phyloP scores from a whole-genome alignment of 2,113 vertebrate species.

The Mystacornis crossleyi region DNA sequence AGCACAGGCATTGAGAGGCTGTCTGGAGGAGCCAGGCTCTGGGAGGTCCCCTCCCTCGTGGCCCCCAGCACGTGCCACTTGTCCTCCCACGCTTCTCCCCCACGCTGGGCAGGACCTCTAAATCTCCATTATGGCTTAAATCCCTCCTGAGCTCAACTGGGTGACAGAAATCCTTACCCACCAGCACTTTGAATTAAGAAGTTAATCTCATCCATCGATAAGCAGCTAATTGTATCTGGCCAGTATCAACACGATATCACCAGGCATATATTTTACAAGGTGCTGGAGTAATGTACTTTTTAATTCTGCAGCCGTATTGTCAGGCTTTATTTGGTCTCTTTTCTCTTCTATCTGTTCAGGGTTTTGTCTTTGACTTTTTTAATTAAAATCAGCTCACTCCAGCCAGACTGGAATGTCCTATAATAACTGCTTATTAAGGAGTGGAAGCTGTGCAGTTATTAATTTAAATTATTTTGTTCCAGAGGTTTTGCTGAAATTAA shows the following conservation, averaged over 20 bases:
- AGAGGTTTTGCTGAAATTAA: conserved; percentile 65
- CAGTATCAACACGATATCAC: neutral
- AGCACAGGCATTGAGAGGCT: fast-evolving
- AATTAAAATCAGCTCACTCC: conserved; percentile 60
- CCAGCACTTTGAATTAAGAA: neutral
- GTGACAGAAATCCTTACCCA: neutral
- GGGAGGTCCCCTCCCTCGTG: fast-evolving
- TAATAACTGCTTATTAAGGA: conserved; percentile 61
- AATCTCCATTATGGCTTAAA: neutral
- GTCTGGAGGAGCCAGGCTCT: neutral
- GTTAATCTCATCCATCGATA: conserved; percentile 2
- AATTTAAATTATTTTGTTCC: conserved; percentile 69
- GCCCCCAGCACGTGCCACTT: fast-evolving
- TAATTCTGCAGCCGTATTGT: neutral
- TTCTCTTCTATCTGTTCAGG: conserved; percentile 18
- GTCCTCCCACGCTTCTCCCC: neutral
- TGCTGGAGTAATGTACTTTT: neutral
- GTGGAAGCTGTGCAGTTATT: conserved; percentile 47
- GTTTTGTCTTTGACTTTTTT: conserved; percentile 54
- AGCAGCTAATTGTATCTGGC: conserved; percentile 9
- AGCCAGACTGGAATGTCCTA: conserved; percentile 30
- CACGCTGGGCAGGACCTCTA: neutral
- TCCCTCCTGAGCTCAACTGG: neutral
- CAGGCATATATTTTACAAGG: neutral
- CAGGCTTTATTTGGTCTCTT: neutral